Conservation (phyloP, 2,888 invertebrate genomes). For the Caenorhabditis imperialis region DNA sequence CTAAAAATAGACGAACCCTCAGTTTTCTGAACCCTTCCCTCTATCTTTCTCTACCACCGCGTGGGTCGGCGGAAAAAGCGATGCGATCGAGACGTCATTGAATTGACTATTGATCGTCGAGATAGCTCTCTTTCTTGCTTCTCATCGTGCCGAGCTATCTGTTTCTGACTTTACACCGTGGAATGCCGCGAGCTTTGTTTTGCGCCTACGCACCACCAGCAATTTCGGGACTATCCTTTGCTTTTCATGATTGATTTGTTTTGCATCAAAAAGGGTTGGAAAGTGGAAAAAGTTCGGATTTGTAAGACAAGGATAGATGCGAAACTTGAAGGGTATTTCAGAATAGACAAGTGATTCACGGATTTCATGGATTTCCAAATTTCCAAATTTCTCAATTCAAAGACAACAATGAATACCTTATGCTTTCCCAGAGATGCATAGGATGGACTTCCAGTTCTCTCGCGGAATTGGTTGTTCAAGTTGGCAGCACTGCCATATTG, state of each 20-base stretch:
- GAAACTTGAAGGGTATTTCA: too few species aligned
- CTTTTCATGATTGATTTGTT: constrained; percentile 52
- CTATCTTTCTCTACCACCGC: background rate
- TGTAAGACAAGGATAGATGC: too few species aligned
- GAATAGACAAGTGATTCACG: too few species aligned
- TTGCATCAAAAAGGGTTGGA: constrained; percentile 18
- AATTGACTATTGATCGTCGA: constrained; percentile 54
- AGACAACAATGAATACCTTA: constrained; percentile 43
- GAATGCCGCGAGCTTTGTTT: constrained; percentile 51
- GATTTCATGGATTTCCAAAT: background rate
- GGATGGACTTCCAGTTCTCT: constrained; percentile 65
- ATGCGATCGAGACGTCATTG: constrained; percentile 44
- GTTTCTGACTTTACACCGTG: constrained; percentile 55
- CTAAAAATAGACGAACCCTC: constrained; percentile 11
- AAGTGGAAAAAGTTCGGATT: too few species aligned
- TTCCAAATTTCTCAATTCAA: constrained; percentile 1
- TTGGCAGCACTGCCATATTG: constrained; percentile 71
- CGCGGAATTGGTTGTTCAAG: constrained; percentile 59
- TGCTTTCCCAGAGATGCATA: constrained; percentile 70
- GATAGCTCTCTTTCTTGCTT: constrained; percentile 22
- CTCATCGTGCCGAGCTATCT: constrained; percentile 41
- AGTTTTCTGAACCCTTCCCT: constrained; percentile 28
- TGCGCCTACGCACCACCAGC: constrained; percentile 54
- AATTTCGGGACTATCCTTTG: constrained; percentile 16
- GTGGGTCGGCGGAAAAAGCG: constrained; percentile 47